phyloP scores from a whole-genome alignment of 2,888 invertebrate species.

The Leucania comma region DNA sequence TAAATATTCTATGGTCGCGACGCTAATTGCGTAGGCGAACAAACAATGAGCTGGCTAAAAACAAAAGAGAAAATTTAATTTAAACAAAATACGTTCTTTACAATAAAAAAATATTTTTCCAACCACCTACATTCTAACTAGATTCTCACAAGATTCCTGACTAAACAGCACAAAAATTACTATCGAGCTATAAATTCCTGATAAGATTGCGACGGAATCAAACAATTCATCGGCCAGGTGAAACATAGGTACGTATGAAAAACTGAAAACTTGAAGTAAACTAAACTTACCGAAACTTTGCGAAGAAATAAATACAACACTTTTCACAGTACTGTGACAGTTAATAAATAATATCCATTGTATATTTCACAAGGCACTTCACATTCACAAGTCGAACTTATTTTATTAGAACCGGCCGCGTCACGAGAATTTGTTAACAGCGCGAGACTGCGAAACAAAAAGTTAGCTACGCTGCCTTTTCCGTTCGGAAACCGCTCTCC shows the following conservation, averaged over 20 bases:
- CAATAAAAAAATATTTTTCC: conserved; percentile 8
- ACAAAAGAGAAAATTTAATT: neutral
- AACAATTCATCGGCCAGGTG: conserved; percentile 73
- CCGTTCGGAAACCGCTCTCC: conserved; percentile 69
- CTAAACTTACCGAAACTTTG: conserved; percentile 76
- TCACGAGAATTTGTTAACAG: conserved; percentile 75
- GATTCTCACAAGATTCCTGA: conserved; percentile 60
- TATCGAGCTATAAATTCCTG: conserved; percentile 61
- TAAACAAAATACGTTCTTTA: conserved; percentile 1
- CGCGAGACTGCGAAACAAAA: conserved; percentile 64
- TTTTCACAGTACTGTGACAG: conserved; percentile 69
- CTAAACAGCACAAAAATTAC: conserved; percentile 59
- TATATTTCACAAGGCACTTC: conserved; percentile 82
- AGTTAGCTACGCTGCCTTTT: conserved; percentile 57
- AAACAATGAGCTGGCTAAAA: conserved; percentile 28
- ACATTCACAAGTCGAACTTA: conserved; percentile 80
- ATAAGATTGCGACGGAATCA: conserved; percentile 77
- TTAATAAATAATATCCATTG: conserved; percentile 84
- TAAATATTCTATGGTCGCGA: conserved; percentile 15
- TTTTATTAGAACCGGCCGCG: conserved; percentile 70
- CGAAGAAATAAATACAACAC: conserved; percentile 69
- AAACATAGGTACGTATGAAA: conserved; percentile 69
- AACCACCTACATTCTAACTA: conserved; percentile 58
- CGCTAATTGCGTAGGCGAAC: conserved; percentile 31
- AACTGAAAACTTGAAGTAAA: conserved; percentile 56